Percentiles rank a stretch among this genome's conserved stretches.
These are phyloP conservation scores for Salvelinus fontinalis DNA, from an alignment of 2,113 vertebrate genomes.

Conservation along the genomic window DNA sequence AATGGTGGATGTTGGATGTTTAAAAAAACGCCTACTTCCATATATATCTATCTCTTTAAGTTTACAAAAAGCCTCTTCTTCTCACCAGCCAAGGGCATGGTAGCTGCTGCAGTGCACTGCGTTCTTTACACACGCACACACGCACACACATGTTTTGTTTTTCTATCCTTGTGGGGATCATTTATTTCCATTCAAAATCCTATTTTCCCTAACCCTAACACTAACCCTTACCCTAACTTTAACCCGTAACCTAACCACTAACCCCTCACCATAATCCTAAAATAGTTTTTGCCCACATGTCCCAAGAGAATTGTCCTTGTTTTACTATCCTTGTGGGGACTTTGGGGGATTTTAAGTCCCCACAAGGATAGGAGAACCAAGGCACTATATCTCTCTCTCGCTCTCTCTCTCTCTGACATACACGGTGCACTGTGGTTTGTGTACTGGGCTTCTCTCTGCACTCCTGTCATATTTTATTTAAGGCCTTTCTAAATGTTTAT, in stretches of 20 bases:
- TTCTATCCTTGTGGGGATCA: no score
- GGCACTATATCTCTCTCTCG: no score
- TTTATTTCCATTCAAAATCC: no score
- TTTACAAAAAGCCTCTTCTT: slow-evolving; percentile 2
- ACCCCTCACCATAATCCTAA: no score
- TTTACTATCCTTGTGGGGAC: no score
- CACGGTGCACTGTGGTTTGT: slow-evolving; percentile 31
- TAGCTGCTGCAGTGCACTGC: not conserved
- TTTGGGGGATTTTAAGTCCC: no score
- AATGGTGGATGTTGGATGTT: slow-evolving; percentile 38
- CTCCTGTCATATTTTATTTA: slow-evolving; percentile 61
- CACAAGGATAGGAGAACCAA: no score
- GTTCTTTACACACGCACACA: not conserved
- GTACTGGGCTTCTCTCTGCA: slow-evolving; percentile 17
- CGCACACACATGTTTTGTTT: not conserved
- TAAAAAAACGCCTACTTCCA: slow-evolving; percentile 27
- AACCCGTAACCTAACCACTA: no score
- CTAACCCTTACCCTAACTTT: no score
- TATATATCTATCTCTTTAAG: slow-evolving; percentile 28
- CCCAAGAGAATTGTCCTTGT: no score
- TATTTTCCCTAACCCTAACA: no score
- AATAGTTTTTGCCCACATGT: no score
- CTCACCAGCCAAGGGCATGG: slow-evolving; percentile 32
- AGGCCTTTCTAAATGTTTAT: slow-evolving; percentile 45
- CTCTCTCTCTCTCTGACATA: not conserved